Percentiles rank a stretch among this genome's conserved stretches.
Conservation (phyloP, 2,113 vertebrate genomes). For the Polypterus senegalus region DNA sequence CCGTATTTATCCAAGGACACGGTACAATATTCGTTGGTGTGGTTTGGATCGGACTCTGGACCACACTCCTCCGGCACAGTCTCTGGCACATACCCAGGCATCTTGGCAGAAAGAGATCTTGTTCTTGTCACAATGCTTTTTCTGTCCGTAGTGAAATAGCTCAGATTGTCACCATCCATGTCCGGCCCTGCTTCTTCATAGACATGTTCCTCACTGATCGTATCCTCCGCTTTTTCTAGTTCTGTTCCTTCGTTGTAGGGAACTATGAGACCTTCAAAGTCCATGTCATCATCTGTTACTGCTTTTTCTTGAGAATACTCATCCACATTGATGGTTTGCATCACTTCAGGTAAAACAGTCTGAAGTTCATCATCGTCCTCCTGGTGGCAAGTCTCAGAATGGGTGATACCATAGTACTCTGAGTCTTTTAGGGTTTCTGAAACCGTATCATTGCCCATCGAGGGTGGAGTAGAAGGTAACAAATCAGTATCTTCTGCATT, state of each 20-base stretch:
- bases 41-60: conserved; percentile 47
- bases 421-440: too few species aligned
- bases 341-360: too few species aligned
- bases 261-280: conserved; percentile 61
- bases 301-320: too few species aligned
- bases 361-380: too few species aligned
- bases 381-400: too few species aligned
- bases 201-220: conserved; percentile 51
- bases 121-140: conserved; percentile 68
- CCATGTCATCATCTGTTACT: conserved; percentile 42
- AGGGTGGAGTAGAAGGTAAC: too few species aligned
- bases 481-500: too few species aligned
- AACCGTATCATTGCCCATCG: too few species aligned
- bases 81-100: conserved; percentile 82
- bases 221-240: conserved; percentile 39
- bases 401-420: too few species aligned
- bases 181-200: conserved; percentile 54
- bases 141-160: conserved; percentile 55
- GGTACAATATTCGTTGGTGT: conserved; percentile 46
- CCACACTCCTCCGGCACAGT: conserved; percentile 86
- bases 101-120: conserved; percentile 78
- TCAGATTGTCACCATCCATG: conserved; percentile 51
- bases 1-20: conserved; percentile 45
- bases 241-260: conserved; percentile 52
- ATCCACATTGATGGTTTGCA: too few species aligned